These are phyloP conservation scores for Heterodera carotae DNA, from an alignment of 1,140 invertebrate species.

Conservation along the genomic window DNA sequence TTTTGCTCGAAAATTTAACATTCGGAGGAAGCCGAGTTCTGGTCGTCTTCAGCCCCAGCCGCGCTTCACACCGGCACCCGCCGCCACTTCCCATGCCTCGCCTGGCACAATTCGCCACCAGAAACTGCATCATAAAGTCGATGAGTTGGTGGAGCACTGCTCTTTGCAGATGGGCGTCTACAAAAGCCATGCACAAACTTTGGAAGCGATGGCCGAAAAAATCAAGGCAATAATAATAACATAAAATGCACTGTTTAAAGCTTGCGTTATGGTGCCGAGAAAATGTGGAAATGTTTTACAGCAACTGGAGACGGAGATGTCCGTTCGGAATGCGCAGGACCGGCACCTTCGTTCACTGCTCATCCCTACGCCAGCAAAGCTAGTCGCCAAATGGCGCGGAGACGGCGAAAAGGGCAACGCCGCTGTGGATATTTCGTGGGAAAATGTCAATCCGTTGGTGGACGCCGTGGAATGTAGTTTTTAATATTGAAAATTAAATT, in stretches of 20 bases:
- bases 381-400: neutral
- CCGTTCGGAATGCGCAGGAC: neutral
- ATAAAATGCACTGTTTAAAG: neutral
- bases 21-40: neutral
- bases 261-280: neutral
- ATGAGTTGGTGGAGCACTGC: slow-evolving; percentile 24
- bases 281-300: slow-evolving; percentile 16
- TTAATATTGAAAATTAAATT: neutral
- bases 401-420: neutral
- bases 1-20: neutral
- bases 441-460: slow-evolving; percentile 29
- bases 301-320: neutral
- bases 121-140: slow-evolving; percentile 14
- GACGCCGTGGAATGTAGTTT: slow-evolving; percentile 18
- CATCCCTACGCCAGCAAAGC: slow-evolving; percentile 17
- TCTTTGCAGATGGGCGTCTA: slow-evolving; percentile 6
- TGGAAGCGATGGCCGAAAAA: slow-evolving; percentile 18
- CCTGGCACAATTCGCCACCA: slow-evolving; percentile 3
- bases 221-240: slow-evolving; percentile 9
- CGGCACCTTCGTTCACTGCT: slow-evolving; percentile 2
- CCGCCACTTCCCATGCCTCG: neutral
- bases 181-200: slow-evolving; percentile 24
- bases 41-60: neutral
- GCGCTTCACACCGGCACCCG: no score
- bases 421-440: slow-evolving; percentile 16